phyloP scores from a whole-genome alignment of 2,113 vertebrate genomes.

The Microtus oregoni region DNA sequence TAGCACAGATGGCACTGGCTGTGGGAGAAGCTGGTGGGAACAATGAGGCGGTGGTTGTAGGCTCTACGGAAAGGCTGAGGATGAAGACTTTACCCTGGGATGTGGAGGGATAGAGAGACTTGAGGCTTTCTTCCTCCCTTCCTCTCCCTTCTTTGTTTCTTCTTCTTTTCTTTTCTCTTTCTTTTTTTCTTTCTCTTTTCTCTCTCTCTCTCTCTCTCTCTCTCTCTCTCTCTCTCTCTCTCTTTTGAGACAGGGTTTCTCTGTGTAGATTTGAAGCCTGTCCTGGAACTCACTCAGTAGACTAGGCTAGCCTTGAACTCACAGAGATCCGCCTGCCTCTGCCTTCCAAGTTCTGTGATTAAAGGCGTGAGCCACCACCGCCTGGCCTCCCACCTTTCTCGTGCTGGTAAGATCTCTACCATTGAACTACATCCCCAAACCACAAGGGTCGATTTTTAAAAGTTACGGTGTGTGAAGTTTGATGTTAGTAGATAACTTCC shows the following conservation, averaged over 20 bases:
- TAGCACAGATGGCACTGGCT: no score
- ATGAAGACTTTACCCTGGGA: background rate
- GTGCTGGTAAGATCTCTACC: background rate
- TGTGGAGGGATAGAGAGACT: background rate
- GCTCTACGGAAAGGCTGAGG: background rate
- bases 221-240: background rate
- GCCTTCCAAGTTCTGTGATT: no score
- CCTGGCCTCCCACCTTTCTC: no score
- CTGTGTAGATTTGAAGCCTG: no score
- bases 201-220: background rate
- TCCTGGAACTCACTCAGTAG: no score
- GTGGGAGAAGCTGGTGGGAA: background rate
- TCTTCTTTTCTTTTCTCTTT: no score
- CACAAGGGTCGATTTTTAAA: background rate
- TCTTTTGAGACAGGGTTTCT: no score
- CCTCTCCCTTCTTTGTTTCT: accelerated
- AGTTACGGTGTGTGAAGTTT: background rate
- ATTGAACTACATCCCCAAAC: background rate
- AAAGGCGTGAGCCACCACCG: no score
- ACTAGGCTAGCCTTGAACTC: no score
- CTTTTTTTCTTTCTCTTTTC: accelerated
- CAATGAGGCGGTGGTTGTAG: no score
- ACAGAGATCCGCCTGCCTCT: no score
- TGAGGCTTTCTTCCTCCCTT: no score
- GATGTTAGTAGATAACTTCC: background rate